A percentile compares a stretch with the other conserved stretches of the same genome.
phyloP scores from a whole-genome alignment of 2,797 vertebrate species.

The Remorina albescens region DNA sequence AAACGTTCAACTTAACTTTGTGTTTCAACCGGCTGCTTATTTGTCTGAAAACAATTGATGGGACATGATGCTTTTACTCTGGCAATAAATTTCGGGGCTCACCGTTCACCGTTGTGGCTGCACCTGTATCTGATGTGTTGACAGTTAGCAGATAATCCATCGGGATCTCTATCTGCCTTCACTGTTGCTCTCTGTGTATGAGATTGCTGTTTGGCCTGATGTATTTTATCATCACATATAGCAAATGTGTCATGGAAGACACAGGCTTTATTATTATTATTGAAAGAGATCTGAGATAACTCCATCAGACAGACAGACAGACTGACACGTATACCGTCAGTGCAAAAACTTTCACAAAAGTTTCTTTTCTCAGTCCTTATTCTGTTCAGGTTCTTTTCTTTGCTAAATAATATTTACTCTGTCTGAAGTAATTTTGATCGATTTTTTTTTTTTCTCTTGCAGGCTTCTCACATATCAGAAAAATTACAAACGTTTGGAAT shows the following conservation, averaged over 20 bases:
- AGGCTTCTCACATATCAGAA: background rate
- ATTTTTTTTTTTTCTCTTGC: background rate
- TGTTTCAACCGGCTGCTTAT: conserved; percentile 31
- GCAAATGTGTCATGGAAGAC: conserved; percentile 44
- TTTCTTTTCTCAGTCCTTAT: conserved; percentile 9
- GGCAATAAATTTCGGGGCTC: conserved; percentile 32
- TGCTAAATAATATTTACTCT: background rate
- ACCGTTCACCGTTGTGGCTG: conserved; percentile 32
- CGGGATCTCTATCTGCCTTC: conserved; percentile 31
- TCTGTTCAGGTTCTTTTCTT: conserved; percentile 19
- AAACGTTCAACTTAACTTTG: conserved; percentile 36
- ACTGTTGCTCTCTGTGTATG: conserved; percentile 24
- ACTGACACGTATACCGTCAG: conserved; percentile 30
- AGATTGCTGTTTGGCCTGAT: conserved; percentile 39
- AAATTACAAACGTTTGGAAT: background rate
- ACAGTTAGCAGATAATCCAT: conserved; percentile 44
- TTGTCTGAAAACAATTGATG: background rate
- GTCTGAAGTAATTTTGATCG: conserved; percentile 13
- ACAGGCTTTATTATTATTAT: conserved; percentile 27
- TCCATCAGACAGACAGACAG: conserved; percentile 17
- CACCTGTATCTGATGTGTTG: conserved; percentile 42
- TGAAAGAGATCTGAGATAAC: conserved; percentile 38
- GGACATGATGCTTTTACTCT: background rate
- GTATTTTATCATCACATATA: conserved; percentile 25
- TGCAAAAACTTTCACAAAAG: conserved; percentile 7